Evolutionary conservation across 2,888 invertebrate species (phyloP).

Genomic region (Synanthedon formicaeformis): DNA sequence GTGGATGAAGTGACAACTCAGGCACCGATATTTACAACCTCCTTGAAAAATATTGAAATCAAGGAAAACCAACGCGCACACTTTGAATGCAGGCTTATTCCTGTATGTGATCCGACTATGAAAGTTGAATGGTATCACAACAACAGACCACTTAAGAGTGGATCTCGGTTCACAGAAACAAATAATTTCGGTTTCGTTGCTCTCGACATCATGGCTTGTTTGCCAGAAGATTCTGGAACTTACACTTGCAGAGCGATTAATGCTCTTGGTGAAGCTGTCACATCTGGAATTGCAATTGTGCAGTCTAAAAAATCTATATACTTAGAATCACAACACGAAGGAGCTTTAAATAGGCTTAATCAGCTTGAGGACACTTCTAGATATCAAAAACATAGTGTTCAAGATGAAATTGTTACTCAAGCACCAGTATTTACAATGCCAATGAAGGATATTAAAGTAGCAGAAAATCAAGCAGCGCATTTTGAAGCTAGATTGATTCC

Average conservation of each 20-base stretch:
- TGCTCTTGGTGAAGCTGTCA: slow-evolving; percentile 91
- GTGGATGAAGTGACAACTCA: slow-evolving; percentile 88
- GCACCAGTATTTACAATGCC: slow-evolving; percentile 94
- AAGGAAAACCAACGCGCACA: slow-evolving; percentile 95
- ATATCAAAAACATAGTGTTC: slow-evolving; percentile 78
- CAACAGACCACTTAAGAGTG: slow-evolving; percentile 88
- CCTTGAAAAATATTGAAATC: slow-evolving; percentile 90
- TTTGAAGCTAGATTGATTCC: slow-evolving; percentile 95
- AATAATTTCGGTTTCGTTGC: slow-evolving; percentile 98
- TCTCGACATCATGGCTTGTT: slow-evolving; percentile 93
- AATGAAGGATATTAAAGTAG: slow-evolving; percentile 85
- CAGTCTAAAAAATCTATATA: slow-evolving; percentile 89
- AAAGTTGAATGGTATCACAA: slow-evolving; percentile 97
- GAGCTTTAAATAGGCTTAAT: slow-evolving; percentile 82
- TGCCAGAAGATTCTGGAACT: slow-evolving; percentile 96
- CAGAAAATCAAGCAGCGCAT: slow-evolving; percentile 93
- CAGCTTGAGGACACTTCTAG: slow-evolving; percentile 85
- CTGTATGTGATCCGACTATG: slow-evolving; percentile 93
- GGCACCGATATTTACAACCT: slow-evolving; percentile 93
- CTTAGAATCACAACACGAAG: slow-evolving; percentile 89
- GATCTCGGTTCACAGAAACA: slow-evolving; percentile 94
- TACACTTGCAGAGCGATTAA: slow-evolving; percentile 96
- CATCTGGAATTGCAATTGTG: slow-evolving; percentile 87
- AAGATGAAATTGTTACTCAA: slow-evolving; percentile 85
- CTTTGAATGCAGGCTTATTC: slow-evolving; percentile 93